Evolutionary conservation across 2,113 vertebrate species (phyloP), one percentile per base, ranked within the genome.

Genomic region (Nycticorax nycticorax): DNA sequence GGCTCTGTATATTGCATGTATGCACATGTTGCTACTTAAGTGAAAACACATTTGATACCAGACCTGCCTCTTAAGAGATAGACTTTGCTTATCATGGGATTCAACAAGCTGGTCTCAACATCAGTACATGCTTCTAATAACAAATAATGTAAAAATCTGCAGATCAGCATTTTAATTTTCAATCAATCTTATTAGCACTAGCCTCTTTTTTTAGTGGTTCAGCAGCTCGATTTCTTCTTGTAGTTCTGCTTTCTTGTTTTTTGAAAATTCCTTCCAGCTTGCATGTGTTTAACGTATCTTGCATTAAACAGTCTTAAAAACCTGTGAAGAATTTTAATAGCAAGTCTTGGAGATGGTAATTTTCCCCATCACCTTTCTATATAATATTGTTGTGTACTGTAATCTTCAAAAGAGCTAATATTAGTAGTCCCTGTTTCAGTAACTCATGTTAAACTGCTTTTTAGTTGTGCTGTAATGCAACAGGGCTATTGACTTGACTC

Each of bases 51-150:
- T 96, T 84, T 96, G 84, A 68, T 88, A 96, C 93, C 95, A 97
- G 97, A 97, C 97, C 96, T 97, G 97, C 96, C 95, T 96, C 77
- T 60, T 92, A 92, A 94, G 68, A 81, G 86, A 95, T 1, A 73
- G 71, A 94, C 41, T 83, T 84, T 72, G 62, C 62, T 68, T 79
- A 43, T 55, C 17, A 8, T 85, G 66, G n/a, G 37, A 71, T 97
- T 80, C 66, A 85, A 74, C 41, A 91, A 92, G 74, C 91, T 97
- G 87, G 94, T 96, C 95, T 97, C 97, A 96, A 96, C 71, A 93
- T 95, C 84, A 97, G 96, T 96, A 94, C 95, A 96, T 97, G 94
- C 94, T 96, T 96, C 80, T 73, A 55, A 57, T 60, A 83, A 33
- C 14, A 88, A 81, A 76, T 43, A 37, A 39, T 41, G 39, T 75